phyloP scores from a whole-genome alignment of 2,797 vertebrate species.

The Bradypodion ventrale region DNA sequence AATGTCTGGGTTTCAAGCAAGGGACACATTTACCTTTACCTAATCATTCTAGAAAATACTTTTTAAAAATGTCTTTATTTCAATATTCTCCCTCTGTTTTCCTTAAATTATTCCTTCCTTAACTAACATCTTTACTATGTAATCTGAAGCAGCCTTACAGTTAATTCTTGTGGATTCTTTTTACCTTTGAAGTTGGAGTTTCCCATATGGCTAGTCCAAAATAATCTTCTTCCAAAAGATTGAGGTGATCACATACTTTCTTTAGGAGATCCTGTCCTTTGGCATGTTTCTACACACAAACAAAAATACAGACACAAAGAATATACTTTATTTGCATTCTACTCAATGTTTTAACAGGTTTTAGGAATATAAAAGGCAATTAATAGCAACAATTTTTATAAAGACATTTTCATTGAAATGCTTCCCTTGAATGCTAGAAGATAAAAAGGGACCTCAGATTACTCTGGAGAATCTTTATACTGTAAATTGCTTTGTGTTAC shows the following conservation, averaged over 20 bases:
- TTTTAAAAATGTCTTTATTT: background rate
- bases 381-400: background rate
- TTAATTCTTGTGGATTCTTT: conserved; percentile 22
- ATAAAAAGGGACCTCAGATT: background rate
- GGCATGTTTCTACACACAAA: conserved; percentile 87
- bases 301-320: background rate
- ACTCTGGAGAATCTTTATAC: background rate
- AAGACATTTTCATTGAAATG: background rate
- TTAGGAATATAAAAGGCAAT: background rate
- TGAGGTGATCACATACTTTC: conserved; percentile 94
- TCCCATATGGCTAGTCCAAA: conserved; percentile 92
- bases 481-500: background rate
- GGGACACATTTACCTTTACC: too few relatives aligned
- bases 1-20: too few relatives aligned
- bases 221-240: conserved; percentile 96
- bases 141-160: background rate
- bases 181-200: conserved; percentile 84
- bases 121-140: background rate
- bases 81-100: background rate
- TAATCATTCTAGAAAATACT: background rate
- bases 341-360: background rate
- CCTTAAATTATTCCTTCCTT: background rate
- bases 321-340: background rate
- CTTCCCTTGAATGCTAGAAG: background rate
- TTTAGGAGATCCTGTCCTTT: conserved; percentile 94